phyloP scores from a whole-genome alignment of 2,113 vertebrate species.

The Poicephalus gulielmi region DNA sequence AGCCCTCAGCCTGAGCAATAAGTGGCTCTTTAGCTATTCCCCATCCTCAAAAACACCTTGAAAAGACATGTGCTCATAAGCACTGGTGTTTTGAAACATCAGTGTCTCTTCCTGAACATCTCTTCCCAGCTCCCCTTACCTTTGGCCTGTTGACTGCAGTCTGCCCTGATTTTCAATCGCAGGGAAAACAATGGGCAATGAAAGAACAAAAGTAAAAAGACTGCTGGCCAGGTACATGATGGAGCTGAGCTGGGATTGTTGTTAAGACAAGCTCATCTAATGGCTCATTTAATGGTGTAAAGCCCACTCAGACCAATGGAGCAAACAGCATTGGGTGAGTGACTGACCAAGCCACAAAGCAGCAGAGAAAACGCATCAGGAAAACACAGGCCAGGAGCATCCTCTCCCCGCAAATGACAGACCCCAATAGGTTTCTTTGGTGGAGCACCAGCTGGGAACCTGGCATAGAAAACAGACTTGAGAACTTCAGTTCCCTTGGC shows the following conservation, averaged over 20 bases:
- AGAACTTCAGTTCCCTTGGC: background rate
- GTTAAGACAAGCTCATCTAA: background rate
- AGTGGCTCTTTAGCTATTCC: background rate
- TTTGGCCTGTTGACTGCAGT: background rate
- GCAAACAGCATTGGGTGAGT: background rate
- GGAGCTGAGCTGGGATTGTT: background rate
- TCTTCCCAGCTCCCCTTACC: background rate
- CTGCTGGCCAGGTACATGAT: background rate
- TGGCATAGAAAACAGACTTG: background rate
- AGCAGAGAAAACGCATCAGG: background rate
- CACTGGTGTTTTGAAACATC: background rate
- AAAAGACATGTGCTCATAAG: background rate
- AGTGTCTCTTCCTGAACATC: background rate
- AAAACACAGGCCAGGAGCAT: background rate
- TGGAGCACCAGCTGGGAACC: background rate
- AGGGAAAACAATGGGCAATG: background rate
- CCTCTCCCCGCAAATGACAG: background rate
- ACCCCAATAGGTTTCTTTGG: fast-evolving
- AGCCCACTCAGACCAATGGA: background rate
- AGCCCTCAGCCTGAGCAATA: background rate
- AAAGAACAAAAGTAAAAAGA: background rate
- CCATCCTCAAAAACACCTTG: background rate
- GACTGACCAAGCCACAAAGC: background rate
- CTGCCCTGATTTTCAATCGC: background rate
- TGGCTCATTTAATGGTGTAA: fast-evolving